Base-by-base conservation (phyloP, 2,797 vertebrate genomes). In the Hozukius guyotensis region DNA sequence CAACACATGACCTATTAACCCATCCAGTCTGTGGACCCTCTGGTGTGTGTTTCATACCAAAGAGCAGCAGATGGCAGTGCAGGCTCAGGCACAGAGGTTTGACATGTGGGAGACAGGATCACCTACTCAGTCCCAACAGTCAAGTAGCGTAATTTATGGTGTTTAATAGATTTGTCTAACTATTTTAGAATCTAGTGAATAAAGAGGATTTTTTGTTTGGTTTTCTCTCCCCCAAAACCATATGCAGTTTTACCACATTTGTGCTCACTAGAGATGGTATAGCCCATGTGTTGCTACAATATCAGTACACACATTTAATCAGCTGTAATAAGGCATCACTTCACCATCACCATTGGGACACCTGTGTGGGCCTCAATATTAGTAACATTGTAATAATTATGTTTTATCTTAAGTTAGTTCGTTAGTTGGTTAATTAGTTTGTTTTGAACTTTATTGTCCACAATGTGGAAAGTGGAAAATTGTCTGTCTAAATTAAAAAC, bases 21-120 rank as follows among this genome's bases (percentile, higher is more conserved):
- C 36, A 16, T 56, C 18, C 3, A 18, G 27, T 60, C 13, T 61
- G 6, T 49, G 11, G 20, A 13, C 14, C 22, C 16, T 46, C 18
- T 77, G 25, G 8, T 27, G 8, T 90, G 92, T 84, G 81, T 75
- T 88, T 87, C 29, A 65, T 25, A 25, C 2, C 6, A 62, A 18
- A 16, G 5, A 80, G 42, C 94, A 93, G 86, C 82, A 95, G 93
- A 82, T 87, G 90, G 92, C 93, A 93, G 87, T 91, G 79, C 80
- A 91, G 79, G 75, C 82, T 90, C 74, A 80, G 27, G 8, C 31
- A 92, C 62, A 59, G 78, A 82, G n/a, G 29, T 60, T 6, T n/a
- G 11, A 4, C 16, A 18, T 7, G 5, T 1, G 13, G 6, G 25
- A 24, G 53, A 36, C 24, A 31, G 36, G 8, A 32, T 57, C 57